Base-by-base conservation (phyloP, 2,888 invertebrate species). In the Meiosimyza decipiens region DNA sequence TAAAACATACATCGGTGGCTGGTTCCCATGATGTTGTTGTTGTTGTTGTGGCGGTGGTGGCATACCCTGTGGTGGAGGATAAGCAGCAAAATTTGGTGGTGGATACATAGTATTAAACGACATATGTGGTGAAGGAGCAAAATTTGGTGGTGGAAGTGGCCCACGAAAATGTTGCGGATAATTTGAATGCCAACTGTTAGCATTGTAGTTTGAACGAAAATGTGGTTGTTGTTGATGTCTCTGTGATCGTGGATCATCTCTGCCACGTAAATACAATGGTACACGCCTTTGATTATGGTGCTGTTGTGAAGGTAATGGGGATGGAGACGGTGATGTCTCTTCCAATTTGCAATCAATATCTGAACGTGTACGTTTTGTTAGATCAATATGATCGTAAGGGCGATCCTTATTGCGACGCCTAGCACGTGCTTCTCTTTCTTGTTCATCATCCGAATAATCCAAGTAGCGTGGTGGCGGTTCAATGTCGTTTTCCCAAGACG, bases 401-500 rank as follows among this genome's bases (percentile, higher is more conserved):
- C 81, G 79, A 9, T 81, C 80, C 50, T 86, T 83, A 67, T 87
- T 84, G 9, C 84, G 81, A 7, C 77, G 79, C 4, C 88, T 84
- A 71, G 82, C 83, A 71, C 87, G 88, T 0, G 89, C 89, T 73
- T 85, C 83, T 16, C 90, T 89, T 82, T 97, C 97, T 74, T 92
- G 90, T 81, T 97, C 97, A 83, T 97, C 97, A 84, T 97, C 97
- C 0, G 97, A 97, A 86, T 91, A 96, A 49, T 96, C 96, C 1
- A 92, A 79, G 76, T 90, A 90, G 79, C 90, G 89, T 0, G 89
- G 87, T 0, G 96, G 96, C 15, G 92, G 91, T 84, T 97, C 97
- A 60, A 92, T 87, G 83, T 96, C 94, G 83, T 95, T 90, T 78
- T 92, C 90, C 93, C 95, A 96, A 0, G 95, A 94, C 0, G 96